These are phyloP conservation scores for Sclerurus mexicanus DNA, from an alignment of 2,113 vertebrate species.

Conservation along the genomic window DNA sequence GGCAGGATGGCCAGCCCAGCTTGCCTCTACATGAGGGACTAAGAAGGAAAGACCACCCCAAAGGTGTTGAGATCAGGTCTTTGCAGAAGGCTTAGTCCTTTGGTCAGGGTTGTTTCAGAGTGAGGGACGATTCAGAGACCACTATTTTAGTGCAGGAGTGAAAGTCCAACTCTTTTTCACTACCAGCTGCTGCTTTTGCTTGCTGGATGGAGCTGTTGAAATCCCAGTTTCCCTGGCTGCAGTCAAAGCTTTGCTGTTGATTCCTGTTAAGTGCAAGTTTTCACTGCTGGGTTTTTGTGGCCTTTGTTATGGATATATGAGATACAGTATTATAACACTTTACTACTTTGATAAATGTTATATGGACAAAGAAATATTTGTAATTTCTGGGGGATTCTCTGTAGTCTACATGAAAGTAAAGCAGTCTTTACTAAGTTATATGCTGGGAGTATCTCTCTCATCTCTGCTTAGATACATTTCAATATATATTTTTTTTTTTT, in stretches of 20 bases:
- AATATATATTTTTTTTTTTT: background rate
- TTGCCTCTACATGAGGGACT: fast-evolving
- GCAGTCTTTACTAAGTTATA: background rate
- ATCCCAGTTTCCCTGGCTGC: background rate
- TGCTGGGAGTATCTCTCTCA: slow-evolving; percentile 14
- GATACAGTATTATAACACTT: background rate
- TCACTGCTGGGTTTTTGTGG: background rate
- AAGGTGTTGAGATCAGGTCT: background rate
- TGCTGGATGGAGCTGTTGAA: background rate
- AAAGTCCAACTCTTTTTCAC: background rate
- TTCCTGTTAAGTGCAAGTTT: background rate
- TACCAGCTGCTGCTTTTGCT: background rate
- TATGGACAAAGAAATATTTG: background rate
- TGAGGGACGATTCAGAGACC: background rate
- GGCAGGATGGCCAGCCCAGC: background rate
- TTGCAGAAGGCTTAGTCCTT: background rate
- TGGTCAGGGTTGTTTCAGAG: background rate
- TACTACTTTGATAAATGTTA: background rate
- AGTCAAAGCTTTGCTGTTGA: background rate
- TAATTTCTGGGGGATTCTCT: slow-evolving; percentile 9
- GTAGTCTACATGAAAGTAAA: background rate
- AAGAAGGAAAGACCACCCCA: background rate
- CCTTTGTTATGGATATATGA: background rate
- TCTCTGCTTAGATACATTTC: slow-evolving; percentile 30
- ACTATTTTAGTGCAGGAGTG: background rate